Evolutionary conservation across 1,140 invertebrate species (phyloP), one percentile per base, ranked within the genome.

Genomic region (Panonychus citri): DNA sequence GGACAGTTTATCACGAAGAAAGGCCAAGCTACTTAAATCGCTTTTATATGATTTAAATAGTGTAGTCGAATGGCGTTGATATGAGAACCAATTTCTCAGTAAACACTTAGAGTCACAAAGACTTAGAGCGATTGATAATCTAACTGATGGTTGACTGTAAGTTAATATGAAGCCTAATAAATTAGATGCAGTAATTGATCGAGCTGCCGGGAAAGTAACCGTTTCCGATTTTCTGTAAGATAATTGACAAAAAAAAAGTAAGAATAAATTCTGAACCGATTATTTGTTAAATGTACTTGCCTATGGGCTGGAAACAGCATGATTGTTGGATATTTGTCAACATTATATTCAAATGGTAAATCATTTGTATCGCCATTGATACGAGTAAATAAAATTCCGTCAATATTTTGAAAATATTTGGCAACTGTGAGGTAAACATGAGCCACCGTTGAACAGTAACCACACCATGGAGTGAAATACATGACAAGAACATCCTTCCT

Each of bases 311-410:
- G 81, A 62, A 82, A 81, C 60, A 85, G 79, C 17, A 85, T 68
- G 39, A 87, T 73, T 0, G 79, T 76, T 10, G 83, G 83, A 71
- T 80, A 83, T 28, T 69, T 71, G 63, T 78, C 76, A 68, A 80
- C 79, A 26, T 77, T 81, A 67, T 78, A 85, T 64, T 81, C 77
- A 82, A 82, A 85, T 3, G 82, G 81, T 54, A 86, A 70, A 70
- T 84, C 81, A 70, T 86, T 82, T 1, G 74, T 73, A 62, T 82
- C 78, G 17, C 79, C 81, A 70, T 86, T 82, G n/a, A 86, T 75
- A 37, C 81, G 74, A 15, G 75, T 75, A 63, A 84, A 79, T 46
- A 68, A 63, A 10, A 82, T 65, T 62, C 73, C 69, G 50, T 71
- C 64, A 60, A 78, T 71, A 52, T 70, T 64, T 5, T 66, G 64